Evolutionary conservation across 2,888 invertebrate genomes (phyloP), one percentile per base, ranked within the genome.

Genomic region (Plagiodera versicolora): DNA sequence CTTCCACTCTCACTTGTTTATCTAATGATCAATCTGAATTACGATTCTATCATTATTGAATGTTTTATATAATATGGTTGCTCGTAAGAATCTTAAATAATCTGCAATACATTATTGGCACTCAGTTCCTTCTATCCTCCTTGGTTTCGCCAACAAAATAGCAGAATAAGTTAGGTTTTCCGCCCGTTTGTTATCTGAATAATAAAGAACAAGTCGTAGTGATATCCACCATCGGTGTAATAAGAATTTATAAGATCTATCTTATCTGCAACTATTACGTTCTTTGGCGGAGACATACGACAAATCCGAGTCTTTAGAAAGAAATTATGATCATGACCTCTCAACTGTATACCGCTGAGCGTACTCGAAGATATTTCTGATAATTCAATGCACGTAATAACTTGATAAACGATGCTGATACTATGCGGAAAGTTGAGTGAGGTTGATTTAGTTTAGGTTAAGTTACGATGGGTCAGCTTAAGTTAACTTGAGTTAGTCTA

Each of bases 161-260:
- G 61, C 61, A 17, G 17, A 20, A 53, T 53, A 53, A 53, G 44
- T 11, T 52, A 53, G 24, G 17, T 44, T 19, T 24, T 24, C 28
- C 53, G 44, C 56, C 10, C 14, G 32, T 48, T 24, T 54, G 58
- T 54, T 64, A 58, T 58, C 60, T 61, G 60, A 64, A 64, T 61
- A 61, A 61, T 64, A 64, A 64, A 64, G 61, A 61, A 61, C 61
- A 61, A 56, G 56, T 59, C 50, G 47, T 60, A 64, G 65, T 58
- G 63, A 60, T 56, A 63, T 56, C 45, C 35, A 58, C 52, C 58
- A 58, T 58, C 57, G 47, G 53, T 62, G 58, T 65, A 63, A 65
- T 65, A 65, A 61, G 65, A 58, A 65, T 60, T 62, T 65, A 65
- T 63, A 63, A 61, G 63, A 65, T 56, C 46, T 56, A 61, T 65